Percentiles rank a stretch among this genome's conserved stretches.
Evolutionary conservation across 2,113 vertebrate genomes (phyloP).

Genomic region (Prolemur simus): DNA sequence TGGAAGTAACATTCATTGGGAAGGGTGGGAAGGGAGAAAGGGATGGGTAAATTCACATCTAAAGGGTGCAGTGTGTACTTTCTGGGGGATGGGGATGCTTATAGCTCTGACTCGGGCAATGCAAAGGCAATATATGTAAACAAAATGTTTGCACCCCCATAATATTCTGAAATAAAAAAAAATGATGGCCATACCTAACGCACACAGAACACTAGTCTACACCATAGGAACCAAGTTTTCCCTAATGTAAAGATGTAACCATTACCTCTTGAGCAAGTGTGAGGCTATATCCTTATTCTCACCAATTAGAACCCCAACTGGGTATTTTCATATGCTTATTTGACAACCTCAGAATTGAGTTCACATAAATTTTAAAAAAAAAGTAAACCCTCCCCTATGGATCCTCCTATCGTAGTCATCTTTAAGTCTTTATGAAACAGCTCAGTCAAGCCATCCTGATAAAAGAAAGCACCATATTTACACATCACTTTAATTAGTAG

Average conservation of each 20-base stretch:
- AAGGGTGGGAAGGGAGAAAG: too few relatives aligned
- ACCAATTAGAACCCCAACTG: neutral
- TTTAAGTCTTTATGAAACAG: slow-evolving; percentile 53
- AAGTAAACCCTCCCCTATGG: neutral
- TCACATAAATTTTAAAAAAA: neutral
- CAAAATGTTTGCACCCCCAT: too few relatives aligned
- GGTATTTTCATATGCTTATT: neutral
- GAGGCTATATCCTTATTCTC: neutral
- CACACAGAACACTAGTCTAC: neutral
- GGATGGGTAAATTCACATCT: too few relatives aligned
- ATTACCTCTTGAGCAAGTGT: neutral
- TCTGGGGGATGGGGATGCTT: too few relatives aligned
- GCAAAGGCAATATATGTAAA: too few relatives aligned
- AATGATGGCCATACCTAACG: neutral
- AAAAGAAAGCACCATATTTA: slow-evolving; percentile 68
- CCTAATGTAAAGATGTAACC: neutral
- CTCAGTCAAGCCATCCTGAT: slow-evolving; percentile 50
- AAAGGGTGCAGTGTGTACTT: too few relatives aligned
- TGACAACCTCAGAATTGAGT: slow-evolving; percentile 16
- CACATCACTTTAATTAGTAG: slow-evolving; percentile 69
- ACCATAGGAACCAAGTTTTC: neutral
- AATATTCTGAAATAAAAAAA: neutral
- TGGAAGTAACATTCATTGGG: too few relatives aligned
- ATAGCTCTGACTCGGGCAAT: too few relatives aligned
- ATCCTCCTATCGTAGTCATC: slow-evolving; percentile 54